phyloP scores from a whole-genome alignment of 2,113 vertebrate genomes.

The Lampris incognitus region DNA sequence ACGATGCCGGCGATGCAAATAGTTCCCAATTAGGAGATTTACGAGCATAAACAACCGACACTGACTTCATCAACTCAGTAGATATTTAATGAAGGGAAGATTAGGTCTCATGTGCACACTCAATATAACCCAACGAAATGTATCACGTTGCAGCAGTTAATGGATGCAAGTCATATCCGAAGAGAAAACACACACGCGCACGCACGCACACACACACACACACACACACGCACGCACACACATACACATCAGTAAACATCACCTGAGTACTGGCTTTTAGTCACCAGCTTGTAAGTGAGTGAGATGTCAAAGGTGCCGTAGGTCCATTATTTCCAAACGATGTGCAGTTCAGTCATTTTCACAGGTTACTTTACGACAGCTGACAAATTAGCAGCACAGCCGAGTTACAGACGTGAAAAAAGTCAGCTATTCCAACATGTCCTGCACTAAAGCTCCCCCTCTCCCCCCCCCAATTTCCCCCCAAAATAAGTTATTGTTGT shows the following conservation, averaged over 20 bases:
- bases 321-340: conserved; percentile 30
- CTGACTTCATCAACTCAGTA: conserved; percentile 52
- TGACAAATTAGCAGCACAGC: conserved; percentile 58
- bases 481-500: neutral
- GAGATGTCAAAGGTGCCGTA: conserved; percentile 51
- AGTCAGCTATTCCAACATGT: neutral
- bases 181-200: conserved; percentile 13
- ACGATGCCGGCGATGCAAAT: conserved; percentile 1
- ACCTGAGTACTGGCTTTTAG: conserved; percentile 60
- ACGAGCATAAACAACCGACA: conserved; percentile 59
- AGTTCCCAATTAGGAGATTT: conserved; percentile 19
- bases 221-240: conserved; percentile 26
- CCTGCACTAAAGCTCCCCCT: too few species aligned
- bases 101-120: conserved; percentile 55
- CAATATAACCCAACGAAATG: conserved; percentile 31
- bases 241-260: conserved; percentile 8
- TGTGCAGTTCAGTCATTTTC: conserved; percentile 51
- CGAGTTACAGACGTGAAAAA: neutral
- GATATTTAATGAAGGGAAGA: conserved; percentile 77
- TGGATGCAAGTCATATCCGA: conserved; percentile 19
- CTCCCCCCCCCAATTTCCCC: neutral
- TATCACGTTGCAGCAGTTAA: conserved; percentile 44
- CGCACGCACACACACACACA: conserved; percentile 14
- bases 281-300: conserved; percentile 35
- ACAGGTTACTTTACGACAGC: conserved; percentile 47